A percentile compares a stretch with the other conserved stretches of the same genome.
phyloP scores from a whole-genome alignment of 2,888 invertebrate species.

The Dicyrtoma fusca region DNA sequence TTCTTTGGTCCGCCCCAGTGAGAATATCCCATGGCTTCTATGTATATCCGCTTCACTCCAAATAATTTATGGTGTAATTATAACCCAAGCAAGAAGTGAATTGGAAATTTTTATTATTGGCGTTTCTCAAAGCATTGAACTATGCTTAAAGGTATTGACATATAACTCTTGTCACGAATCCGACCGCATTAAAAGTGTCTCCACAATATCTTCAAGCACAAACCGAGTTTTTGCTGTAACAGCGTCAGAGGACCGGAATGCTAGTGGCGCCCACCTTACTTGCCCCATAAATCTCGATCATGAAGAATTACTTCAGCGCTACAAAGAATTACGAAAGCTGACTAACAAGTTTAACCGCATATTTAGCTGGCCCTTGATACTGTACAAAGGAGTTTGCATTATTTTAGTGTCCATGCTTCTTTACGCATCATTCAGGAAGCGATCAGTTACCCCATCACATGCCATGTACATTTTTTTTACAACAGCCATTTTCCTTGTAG shows the following conservation, averaged over 20 bases:
- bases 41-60: background rate
- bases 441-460: background rate
- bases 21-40: background rate
- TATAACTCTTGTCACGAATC: background rate
- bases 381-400: background rate
- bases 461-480: background rate
- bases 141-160: background rate
- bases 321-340: background rate
- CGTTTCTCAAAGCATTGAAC: background rate
- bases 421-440: background rate
- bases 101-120: background rate
- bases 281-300: too few relatives aligned
- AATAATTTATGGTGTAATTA: background rate
- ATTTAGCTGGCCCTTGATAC: background rate
- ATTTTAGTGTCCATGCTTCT: conserved; percentile 5
- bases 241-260: too few relatives aligned
- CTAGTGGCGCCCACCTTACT: background rate
- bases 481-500: background rate
- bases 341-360: background rate
- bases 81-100: background rate
- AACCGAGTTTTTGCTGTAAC: too few relatives aligned
- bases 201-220: too few relatives aligned
- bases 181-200: background rate
- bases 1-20: background rate
- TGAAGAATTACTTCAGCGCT: background rate